Conservation (phyloP, 2,797 vertebrate genomes). For the Avahi laniger region DNA sequence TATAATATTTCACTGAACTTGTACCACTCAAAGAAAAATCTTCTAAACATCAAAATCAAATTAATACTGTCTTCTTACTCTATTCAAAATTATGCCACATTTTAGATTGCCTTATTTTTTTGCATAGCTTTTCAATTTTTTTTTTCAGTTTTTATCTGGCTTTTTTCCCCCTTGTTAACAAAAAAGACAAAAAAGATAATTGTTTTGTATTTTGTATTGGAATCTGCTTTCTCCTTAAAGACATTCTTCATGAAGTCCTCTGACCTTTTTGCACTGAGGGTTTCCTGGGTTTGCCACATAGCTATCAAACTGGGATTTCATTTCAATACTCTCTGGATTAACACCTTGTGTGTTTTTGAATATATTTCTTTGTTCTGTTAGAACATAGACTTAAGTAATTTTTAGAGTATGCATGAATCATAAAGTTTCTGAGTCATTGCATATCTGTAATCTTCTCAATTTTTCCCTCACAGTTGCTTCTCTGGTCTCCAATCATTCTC, state of each 20-base stretch:
- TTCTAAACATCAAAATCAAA: constrained; percentile 31
- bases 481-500: not conserved
- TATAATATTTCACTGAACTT: not conserved
- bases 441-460: not conserved
- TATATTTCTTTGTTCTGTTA: not conserved
- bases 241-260: not conserved
- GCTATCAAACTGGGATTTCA: not conserved
- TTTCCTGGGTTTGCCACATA: not conserved
- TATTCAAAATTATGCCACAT: not conserved
- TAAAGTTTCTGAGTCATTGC: not conserved
- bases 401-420: not conserved
- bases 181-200: not conserved
- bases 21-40: constrained; percentile 34
- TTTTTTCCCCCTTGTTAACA: not conserved
- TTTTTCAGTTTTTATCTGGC: not conserved
- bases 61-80: not conserved
- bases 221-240: not conserved
- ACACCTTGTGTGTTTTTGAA: not conserved
- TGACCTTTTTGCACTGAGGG: not conserved
- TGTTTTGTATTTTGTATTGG: not conserved
- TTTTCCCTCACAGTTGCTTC: not conserved
- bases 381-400: not conserved
- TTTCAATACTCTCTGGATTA: not conserved
- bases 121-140: not conserved
- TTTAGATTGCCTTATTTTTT: not conserved